phyloP scores from a whole-genome alignment of 2,888 invertebrate species.

The Mellilla xanthometata region DNA sequence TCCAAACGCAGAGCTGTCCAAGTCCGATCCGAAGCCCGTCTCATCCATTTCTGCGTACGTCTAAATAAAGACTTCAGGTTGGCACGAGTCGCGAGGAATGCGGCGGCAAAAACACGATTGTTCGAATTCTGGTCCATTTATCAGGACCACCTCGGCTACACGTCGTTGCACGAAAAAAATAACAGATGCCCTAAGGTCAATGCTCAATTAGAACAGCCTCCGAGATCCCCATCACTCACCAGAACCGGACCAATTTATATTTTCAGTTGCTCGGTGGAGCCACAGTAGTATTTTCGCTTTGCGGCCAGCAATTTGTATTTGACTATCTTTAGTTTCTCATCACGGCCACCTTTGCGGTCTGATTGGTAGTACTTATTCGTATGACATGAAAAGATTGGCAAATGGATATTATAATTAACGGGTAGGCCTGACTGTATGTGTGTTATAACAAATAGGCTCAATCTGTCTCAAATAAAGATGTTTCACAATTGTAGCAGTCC shows the following conservation, averaged over 20 bases:
- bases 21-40: constrained; percentile 1
- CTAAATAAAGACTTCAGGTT: constrained; percentile 38
- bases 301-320: not conserved
- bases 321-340: not conserved
- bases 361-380: constrained; percentile 32
- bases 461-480: constrained; percentile 17
- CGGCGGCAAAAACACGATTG: constrained; percentile 40
- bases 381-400: constrained; percentile 48
- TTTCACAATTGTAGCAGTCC: constrained; percentile 10
- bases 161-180: constrained; percentile 25
- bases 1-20: constrained; percentile 4
- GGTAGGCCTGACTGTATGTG: constrained; percentile 15
- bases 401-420: constrained; percentile 28
- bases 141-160: constrained; percentile 46
- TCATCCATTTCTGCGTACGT: constrained; percentile 23
- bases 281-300: not conserved
- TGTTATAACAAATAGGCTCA: constrained; percentile 15
- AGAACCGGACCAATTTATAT: not conserved
- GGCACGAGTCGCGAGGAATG: constrained; percentile 36
- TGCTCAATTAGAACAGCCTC: constrained; percentile 56
- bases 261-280: not conserved
- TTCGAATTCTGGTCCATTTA: constrained; percentile 49
- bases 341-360: not conserved
- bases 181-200: constrained; percentile 49
- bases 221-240: constrained; percentile 25